Base-by-base conservation (phyloP, 2,113 vertebrate genomes). In the Serinus canaria region DNA sequence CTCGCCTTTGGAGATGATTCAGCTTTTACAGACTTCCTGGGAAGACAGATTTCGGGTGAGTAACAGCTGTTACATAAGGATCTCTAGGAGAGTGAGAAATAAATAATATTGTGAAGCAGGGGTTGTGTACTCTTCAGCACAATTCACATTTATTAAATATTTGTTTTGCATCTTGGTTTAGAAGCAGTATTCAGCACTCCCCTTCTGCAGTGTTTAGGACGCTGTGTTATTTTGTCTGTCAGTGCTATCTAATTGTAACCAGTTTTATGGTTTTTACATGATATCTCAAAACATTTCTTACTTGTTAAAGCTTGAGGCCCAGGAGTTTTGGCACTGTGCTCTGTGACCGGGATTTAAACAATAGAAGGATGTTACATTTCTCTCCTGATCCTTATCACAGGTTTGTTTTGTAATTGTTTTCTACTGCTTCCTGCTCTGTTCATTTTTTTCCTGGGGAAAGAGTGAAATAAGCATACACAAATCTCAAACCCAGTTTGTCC, bases 11-110 rank as follows among this genome's bases (percentile, higher is more conserved):
- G 99, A 99, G 95, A 99, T 99, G 99, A 99, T 99, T 95, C 98
- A 98, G 96, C 98, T 99, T 86, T 97, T 99, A 70, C 99, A 99
- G 96, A 98, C 98, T 13, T 98, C 99, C 77, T 99, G 99, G 99
- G 99, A 99, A 96, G 98, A 99, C 70, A 98, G 99, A 72, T 99
- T 99, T 96, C 97, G 98, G 86, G 99, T 99, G 96, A 98, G 98
- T 97, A 89, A 37, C 52, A 50, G 22, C 53, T 78, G 66, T 52
- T 95, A 66, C 21, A 31, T 68, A 89, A 62, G 35, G 41, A 60
- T 31, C n/a, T 89, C 11, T 35, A 73, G 70, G 70, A 37, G 74
- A 73, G n/a, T 0, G 3, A 82, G 58, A 52, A 83, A 41, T 33
- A 37, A 19, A 62, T 66, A 76, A 28, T 41, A 30, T 16, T 47